Conservation (phyloP, 2,888 invertebrate genomes). For the Proisotoma minuta region DNA sequence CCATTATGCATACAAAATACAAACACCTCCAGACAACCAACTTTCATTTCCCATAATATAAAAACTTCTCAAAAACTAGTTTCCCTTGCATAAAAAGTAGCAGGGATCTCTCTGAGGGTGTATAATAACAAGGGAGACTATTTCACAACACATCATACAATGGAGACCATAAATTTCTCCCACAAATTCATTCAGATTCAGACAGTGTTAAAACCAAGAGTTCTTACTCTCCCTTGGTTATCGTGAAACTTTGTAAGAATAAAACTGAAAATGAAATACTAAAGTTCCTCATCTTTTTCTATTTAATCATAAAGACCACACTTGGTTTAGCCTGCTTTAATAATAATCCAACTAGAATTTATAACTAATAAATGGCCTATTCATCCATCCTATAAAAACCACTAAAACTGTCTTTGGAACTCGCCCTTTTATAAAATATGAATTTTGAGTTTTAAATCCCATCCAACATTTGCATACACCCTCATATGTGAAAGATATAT, state of each 20-base stretch:
- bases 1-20: constrained; percentile 43
- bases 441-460: constrained; percentile 1
- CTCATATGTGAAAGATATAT: too few relatives aligned
- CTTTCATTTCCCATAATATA: constrained; percentile 27
- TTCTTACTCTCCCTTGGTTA: not conserved
- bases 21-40: constrained; percentile 15
- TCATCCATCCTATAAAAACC: not conserved
- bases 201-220: constrained; percentile 15
- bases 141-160: constrained; percentile 16
- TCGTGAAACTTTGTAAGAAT: constrained; percentile 12
- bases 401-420: constrained; percentile 8
- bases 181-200: constrained; percentile 24
- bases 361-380: constrained; percentile 18
- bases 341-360: constrained; percentile 19
- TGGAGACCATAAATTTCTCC: constrained; percentile 10
- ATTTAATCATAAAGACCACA: constrained; percentile 14
- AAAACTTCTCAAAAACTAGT: constrained; percentile 23
- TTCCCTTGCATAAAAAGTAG: constrained; percentile 20
- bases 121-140: constrained; percentile 12
- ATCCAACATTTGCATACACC: too few relatives aligned
- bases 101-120: not conserved
- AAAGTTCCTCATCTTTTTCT: constrained; percentile 16
- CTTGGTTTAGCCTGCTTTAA: constrained; percentile 4
- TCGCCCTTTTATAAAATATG: not conserved
- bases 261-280: constrained; percentile 20